phyloP scores from a whole-genome alignment of 2,888 invertebrate species.

The Hyposoter didymator region DNA sequence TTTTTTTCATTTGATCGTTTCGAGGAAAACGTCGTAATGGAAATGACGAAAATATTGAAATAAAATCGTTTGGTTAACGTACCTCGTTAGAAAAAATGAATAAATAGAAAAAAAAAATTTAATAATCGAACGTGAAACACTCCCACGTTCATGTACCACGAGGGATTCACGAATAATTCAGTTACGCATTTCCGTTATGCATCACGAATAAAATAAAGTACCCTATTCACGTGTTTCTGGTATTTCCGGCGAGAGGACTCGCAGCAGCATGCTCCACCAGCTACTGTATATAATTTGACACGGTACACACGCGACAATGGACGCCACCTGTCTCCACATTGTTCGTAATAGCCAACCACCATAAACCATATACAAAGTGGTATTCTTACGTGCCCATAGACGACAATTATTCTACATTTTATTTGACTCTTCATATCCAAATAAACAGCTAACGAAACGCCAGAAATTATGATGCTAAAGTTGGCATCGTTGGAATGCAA shows the following conservation, averaged over 20 bases:
- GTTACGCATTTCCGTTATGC: constrained; percentile 73
- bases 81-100: background rate
- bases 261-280: constrained; percentile 36
- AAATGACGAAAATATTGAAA: background rate
- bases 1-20: background rate
- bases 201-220: constrained; percentile 77
- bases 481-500: too few relatives aligned
- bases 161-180: constrained; percentile 56
- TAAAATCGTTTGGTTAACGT: background rate
- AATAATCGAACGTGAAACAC: constrained; percentile 19
- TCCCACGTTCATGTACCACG: constrained; percentile 18
- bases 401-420: background rate
- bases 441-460: background rate
- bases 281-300: constrained; percentile 72
- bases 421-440: background rate
- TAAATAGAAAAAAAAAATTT: background rate
- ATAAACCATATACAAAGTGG: constrained; percentile 15
- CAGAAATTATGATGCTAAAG: too few relatives aligned
- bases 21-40: background rate
- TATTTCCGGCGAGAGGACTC: constrained; percentile 76
- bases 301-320: constrained; percentile 70
- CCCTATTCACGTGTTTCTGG: constrained; percentile 79
- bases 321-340: constrained; percentile 62
- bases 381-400: background rate
- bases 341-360: constrained; percentile 46